These are phyloP conservation scores for Junonia oenone DNA, from an alignment of 2,888 invertebrate genomes.

Conservation along the genomic window DNA sequence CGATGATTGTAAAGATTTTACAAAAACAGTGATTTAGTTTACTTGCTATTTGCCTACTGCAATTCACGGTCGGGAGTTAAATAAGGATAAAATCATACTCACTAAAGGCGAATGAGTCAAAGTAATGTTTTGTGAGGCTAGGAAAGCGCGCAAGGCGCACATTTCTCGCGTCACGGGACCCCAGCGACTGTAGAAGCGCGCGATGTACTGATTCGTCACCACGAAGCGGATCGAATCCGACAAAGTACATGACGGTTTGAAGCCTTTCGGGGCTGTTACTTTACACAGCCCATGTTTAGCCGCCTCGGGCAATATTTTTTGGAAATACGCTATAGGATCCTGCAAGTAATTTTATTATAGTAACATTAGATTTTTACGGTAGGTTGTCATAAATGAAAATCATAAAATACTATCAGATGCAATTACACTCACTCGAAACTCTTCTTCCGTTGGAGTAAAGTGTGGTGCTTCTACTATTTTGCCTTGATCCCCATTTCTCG, in stretches of 20 bases:
- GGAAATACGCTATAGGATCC: constrained; percentile 92
- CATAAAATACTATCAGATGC: not conserved
- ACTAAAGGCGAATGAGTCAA: constrained; percentile 89
- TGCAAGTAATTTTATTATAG: constrained; percentile 50
- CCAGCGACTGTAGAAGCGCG: constrained; percentile 92
- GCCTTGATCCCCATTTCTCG: not conserved
- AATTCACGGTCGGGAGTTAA: no score
- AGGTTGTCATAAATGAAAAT: not conserved
- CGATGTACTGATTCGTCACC: constrained; percentile 93
- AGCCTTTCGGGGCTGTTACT: constrained; percentile 89
- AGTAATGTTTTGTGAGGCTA: constrained; percentile 87
- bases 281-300: constrained; percentile 92
- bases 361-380: not conserved
- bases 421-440: constrained; percentile 7
- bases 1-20: no score
- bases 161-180: constrained; percentile 92
- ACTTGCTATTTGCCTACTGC: no score
- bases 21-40: no score
- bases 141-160: constrained; percentile 89
- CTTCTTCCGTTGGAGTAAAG: constrained; percentile 5
- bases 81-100: no score
- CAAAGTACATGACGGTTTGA: constrained; percentile 87
- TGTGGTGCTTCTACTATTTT: constrained; percentile 2
- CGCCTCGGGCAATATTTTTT: constrained; percentile 86
- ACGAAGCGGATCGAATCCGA: constrained; percentile 92